Conservation (phyloP, 2,113 vertebrate species). For the Pterocles burchelli region DNA sequence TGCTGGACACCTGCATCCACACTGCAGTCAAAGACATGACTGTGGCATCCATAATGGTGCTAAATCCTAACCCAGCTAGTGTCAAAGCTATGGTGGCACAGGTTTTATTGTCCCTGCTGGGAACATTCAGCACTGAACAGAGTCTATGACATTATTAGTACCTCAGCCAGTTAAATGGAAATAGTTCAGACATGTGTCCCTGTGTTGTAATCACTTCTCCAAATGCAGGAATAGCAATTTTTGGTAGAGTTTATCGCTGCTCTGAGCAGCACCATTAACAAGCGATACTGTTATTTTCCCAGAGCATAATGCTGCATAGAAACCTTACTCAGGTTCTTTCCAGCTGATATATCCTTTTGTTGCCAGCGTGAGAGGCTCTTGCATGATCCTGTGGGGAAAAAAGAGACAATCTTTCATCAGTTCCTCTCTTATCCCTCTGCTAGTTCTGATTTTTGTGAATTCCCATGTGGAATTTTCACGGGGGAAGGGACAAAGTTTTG, state of each 20-base stretch:
- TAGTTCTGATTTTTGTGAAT: not conserved
- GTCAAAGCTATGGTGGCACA: not conserved
- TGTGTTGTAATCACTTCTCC: conserved; percentile 16
- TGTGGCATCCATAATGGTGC: not conserved
- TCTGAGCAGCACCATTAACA: conserved; percentile 5
- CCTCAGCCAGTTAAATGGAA: conserved; percentile 28
- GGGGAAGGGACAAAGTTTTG: not conserved
- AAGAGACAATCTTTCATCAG: not conserved
- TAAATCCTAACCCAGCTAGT: not conserved
- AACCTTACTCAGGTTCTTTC: conserved; percentile 3
- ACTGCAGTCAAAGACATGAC: not conserved
- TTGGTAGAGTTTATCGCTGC: conserved; percentile 26
- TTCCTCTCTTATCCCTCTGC: not conserved
- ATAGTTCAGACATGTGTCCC: not conserved
- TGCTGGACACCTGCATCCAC: not conserved
- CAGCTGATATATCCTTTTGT: not conserved
- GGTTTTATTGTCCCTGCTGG: not conserved
- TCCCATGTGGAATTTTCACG: not conserved
- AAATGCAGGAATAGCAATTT: conserved; percentile 37
- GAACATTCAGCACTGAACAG: not conserved
- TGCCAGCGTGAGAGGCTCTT: not conserved
- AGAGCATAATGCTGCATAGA: not conserved
- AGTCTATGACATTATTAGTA: conserved; percentile 4
- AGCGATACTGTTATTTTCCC: not conserved
- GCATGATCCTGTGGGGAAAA: not conserved